Conservation (phyloP, 2,113 vertebrate species). For the Caloenas nicobarica region DNA sequence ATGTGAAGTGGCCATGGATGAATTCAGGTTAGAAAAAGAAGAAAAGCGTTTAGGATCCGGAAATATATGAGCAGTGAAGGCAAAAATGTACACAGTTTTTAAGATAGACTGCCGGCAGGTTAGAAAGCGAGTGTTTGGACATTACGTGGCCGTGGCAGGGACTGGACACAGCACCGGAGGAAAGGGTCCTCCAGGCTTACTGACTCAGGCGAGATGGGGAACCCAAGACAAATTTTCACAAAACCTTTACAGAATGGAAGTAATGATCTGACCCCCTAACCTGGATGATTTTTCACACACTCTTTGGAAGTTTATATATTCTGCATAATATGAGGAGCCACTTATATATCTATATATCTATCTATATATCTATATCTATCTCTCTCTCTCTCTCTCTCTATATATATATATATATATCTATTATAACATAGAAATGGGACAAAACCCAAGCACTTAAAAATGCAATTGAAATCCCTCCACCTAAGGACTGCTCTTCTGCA, state of each 20-base stretch:
- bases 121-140: background rate
- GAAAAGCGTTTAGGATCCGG: background rate
- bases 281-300: background rate
- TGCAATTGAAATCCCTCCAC: background rate
- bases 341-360: too few species aligned
- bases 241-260: background rate
- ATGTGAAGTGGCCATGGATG: background rate
- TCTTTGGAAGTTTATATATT: background rate
- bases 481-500: background rate
- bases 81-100: background rate
- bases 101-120: background rate
- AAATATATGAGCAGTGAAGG: background rate
- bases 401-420: too few species aligned
- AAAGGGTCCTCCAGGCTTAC: background rate
- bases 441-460: background rate
- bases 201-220: background rate
- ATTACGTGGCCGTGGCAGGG: background rate
- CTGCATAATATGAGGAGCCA: background rate
- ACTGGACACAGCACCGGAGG: background rate
- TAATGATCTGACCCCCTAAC: background rate
- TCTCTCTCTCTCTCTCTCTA: too few species aligned
- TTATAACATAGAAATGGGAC: background rate
- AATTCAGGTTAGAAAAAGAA: background rate
- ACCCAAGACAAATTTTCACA: background rate
- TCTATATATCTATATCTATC: too few species aligned